phyloP scores from a whole-genome alignment of 2,797 vertebrate genomes.

The Halcyon badia region DNA sequence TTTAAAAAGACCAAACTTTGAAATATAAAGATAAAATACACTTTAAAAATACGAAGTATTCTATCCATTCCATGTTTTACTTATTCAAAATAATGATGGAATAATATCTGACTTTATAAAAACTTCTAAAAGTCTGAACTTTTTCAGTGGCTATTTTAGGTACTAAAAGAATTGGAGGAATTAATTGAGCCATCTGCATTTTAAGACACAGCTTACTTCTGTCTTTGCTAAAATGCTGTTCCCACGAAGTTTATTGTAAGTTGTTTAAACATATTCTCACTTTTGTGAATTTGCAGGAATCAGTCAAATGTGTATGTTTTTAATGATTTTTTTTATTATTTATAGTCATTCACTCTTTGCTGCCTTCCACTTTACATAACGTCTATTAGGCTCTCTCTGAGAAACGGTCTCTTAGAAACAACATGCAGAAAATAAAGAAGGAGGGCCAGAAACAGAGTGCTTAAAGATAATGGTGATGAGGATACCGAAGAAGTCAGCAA shows the following conservation, averaged over 20 bases:
- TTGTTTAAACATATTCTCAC: background rate
- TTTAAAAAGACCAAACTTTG: background rate
- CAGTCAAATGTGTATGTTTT: background rate
- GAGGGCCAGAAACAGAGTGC: background rate
- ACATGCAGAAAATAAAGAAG: background rate
- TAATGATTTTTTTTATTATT: background rate
- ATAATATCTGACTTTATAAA: background rate
- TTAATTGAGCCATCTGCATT: background rate
- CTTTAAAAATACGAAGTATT: background rate
- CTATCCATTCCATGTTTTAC: background rate
- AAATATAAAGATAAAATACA: background rate
- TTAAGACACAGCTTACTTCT: background rate
- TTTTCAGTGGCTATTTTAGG: background rate
- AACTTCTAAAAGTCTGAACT: background rate
- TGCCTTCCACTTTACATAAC: background rate
- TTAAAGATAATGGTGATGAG: background rate
- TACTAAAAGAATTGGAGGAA: background rate
- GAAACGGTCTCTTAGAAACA: constrained; percentile 20
- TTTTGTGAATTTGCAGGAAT: constrained; percentile 18
- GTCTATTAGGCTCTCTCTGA: background rate
- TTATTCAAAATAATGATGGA: background rate
- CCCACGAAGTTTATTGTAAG: constrained; percentile 24
- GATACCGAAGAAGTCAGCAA: constrained; percentile 41
- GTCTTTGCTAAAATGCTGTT: background rate
- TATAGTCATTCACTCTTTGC: background rate